phyloP scores from a whole-genome alignment of 2,797 vertebrate genomes.

The Manis crassicaudata region DNA sequence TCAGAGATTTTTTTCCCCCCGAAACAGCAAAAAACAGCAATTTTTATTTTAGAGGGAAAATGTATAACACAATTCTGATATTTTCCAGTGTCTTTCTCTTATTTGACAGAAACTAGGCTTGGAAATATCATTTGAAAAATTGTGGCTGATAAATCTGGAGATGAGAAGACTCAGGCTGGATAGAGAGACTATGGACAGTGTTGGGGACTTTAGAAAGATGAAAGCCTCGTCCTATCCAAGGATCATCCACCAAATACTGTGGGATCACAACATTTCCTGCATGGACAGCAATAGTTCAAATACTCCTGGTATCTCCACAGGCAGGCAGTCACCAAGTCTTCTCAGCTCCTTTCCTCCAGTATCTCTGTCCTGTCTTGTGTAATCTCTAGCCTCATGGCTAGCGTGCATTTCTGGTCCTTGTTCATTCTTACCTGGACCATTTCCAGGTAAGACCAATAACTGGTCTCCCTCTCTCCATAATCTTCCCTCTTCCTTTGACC shows the following conservation, averaged over 20 bases:
- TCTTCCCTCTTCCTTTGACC: not conserved
- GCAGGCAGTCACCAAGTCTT: not conserved
- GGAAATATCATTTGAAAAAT: conserved; percentile 19
- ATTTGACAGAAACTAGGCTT: not conserved
- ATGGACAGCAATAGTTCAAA: not conserved
- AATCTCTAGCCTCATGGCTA: not conserved
- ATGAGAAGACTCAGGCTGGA: not conserved
- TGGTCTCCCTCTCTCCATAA: not conserved
- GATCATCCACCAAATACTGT: not conserved
- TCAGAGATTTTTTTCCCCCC: not conserved
- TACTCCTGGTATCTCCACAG: not conserved
- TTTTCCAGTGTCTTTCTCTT: not conserved
- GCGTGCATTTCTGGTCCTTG: not conserved
- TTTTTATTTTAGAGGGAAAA: not conserved
- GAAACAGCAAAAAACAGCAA: not conserved
- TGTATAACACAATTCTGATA: not conserved
- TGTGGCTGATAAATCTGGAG: not conserved
- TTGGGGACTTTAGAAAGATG: not conserved
- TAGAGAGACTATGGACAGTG: not conserved
- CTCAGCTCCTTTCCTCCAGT: not conserved
- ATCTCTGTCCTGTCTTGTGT: not conserved
- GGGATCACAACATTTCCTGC: not conserved
- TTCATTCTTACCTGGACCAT: not conserved
- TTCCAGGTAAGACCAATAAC: not conserved
- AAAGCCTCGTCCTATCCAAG: not conserved